Conservation (phyloP, 2,797 vertebrate species). For the Huso huso region DNA sequence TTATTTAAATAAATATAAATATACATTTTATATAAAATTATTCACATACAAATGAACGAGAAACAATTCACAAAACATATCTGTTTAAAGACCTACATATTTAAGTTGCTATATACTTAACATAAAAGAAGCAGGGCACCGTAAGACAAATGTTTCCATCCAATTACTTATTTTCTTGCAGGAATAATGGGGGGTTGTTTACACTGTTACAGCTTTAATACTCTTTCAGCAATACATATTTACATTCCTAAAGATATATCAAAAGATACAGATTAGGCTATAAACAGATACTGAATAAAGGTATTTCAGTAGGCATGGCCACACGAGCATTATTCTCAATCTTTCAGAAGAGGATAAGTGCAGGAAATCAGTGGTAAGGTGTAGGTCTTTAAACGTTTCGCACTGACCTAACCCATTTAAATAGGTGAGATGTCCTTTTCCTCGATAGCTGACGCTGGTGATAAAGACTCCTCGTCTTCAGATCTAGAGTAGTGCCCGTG, state of each 20-base stretch:
- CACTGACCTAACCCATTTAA: conserved; percentile 33
- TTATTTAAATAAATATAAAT: conserved; percentile 99
- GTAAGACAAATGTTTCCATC: no score
- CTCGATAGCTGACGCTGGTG: conserved; percentile 77
- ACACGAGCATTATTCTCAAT: no score
- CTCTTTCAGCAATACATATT: no score
- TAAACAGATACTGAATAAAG: no score
- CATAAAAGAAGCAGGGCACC: no score
- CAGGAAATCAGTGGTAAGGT: conserved; percentile 21
- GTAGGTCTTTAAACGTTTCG: conserved; percentile 12
- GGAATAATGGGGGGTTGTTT: no score
- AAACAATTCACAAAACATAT: conserved; percentile 24
- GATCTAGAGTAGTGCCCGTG: conserved; percentile 82
- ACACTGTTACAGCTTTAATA: no score
- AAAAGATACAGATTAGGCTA: no score
- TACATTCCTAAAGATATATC: no score
- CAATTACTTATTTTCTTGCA: no score
- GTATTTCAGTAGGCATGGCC: no score
- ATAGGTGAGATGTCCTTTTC: conserved; percentile 84
- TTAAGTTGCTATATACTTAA: conserved; percentile 10
- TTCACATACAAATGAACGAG: conserved; percentile 56
- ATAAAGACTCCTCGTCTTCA: conserved; percentile 91
- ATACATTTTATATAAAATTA: conserved; percentile 78
- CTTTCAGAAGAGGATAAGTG: conserved; percentile 33
- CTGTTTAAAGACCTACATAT: conserved; percentile 20